Conservation (phyloP, 1,140 invertebrate species). For the Diachasmimorpha longicaudata region DNA sequence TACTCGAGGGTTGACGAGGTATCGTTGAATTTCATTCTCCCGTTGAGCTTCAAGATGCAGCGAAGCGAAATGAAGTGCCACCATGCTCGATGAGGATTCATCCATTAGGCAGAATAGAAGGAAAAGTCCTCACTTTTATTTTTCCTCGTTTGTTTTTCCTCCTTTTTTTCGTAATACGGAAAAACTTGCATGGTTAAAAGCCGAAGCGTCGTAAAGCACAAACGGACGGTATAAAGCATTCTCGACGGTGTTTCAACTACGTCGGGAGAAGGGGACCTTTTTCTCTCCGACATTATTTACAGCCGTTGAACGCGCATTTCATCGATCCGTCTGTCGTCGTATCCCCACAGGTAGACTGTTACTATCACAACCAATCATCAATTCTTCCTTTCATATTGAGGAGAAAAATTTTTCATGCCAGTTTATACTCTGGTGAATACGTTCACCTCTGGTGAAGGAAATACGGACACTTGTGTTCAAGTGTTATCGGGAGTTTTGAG, state of each 20-base stretch:
- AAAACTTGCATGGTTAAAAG: neutral
- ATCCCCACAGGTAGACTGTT: neutral
- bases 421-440: neutral
- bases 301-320: constrained; percentile 29
- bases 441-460: neutral
- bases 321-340: constrained; percentile 27
- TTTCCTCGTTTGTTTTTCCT: neutral
- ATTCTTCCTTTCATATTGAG: constrained; percentile 3
- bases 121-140: neutral
- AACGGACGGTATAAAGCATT: neutral
- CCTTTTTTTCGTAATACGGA: neutral
- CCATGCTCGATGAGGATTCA: neutral
- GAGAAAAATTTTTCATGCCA: neutral
- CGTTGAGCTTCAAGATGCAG: neutral
- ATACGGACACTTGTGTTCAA: neutral
- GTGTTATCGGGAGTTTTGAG: neutral
- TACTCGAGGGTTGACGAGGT: neutral
- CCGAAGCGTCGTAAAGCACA: neutral
- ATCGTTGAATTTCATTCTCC: neutral
- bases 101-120: neutral
- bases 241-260: constrained; percentile 12
- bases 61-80: neutral
- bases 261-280: neutral
- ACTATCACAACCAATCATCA: constrained; percentile 5
- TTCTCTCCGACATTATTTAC: constrained; percentile 24